These are phyloP conservation scores for Eristalis tenax DNA, from an alignment of 2,888 invertebrate genomes.

Conservation along the genomic window DNA sequence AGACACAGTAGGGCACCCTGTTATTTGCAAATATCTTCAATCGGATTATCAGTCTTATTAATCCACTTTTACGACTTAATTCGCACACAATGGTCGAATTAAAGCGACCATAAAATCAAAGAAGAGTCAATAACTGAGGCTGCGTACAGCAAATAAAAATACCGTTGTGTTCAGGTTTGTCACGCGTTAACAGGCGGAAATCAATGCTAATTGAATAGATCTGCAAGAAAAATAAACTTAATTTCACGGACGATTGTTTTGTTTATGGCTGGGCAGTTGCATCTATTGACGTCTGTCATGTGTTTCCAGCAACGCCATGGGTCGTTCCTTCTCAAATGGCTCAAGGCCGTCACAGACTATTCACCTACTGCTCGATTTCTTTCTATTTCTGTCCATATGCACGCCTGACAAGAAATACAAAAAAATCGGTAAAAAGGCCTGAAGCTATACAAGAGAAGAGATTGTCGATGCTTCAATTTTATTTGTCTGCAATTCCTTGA, in stretches of 20 bases:
- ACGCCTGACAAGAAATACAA: neutral
- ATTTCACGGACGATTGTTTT: neutral
- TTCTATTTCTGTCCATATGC: neutral
- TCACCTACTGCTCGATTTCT: neutral
- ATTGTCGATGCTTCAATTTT: neutral
- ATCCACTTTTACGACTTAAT: constrained; percentile 1
- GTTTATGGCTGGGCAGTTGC: neutral
- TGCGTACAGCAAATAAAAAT: neutral
- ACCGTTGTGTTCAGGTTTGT: neutral
- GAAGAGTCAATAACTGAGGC: neutral
- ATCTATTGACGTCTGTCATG: neutral
- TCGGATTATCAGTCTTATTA: constrained; percentile 6
- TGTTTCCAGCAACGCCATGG: no score
- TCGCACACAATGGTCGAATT: constrained; percentile 2
- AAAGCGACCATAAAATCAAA: neutral
- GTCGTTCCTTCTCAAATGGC: neutral
- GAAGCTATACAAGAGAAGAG: neutral
- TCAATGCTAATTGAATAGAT: neutral
- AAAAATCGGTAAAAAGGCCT: neutral
- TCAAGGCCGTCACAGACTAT: constrained; percentile 23
- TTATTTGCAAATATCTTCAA: neutral
- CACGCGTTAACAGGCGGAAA: neutral
- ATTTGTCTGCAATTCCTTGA: neutral
- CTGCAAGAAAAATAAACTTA: neutral
- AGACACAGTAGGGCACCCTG: neutral